A percentile compares a stretch with the other conserved stretches of the same genome.
phyloP scores from a whole-genome alignment of 2,888 invertebrate species.

The Thymelicus lineola region DNA sequence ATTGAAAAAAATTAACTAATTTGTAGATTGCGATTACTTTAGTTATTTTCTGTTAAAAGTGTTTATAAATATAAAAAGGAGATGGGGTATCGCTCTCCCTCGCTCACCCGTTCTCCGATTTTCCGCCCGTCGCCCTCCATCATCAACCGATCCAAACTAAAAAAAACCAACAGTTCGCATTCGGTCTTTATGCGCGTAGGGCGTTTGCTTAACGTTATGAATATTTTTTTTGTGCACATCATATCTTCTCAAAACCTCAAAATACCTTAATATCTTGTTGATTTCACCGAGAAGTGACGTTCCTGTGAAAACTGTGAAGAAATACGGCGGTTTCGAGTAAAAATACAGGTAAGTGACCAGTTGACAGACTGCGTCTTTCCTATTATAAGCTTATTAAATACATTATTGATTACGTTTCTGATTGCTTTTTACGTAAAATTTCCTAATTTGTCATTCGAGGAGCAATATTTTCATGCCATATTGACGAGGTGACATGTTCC shows the following conservation, averaged over 20 bases:
- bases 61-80: slow-evolving; percentile 52
- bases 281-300: slow-evolving; percentile 71
- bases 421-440: slow-evolving; percentile 58
- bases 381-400: slow-evolving; percentile 67
- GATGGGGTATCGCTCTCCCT: slow-evolving; percentile 68
- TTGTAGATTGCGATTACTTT: not conserved
- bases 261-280: slow-evolving; percentile 77
- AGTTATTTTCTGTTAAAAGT: slow-evolving; percentile 8
- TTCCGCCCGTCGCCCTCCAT: slow-evolving; percentile 66
- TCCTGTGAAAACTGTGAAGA: slow-evolving; percentile 75
- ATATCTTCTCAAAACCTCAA: slow-evolving; percentile 80
- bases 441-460: slow-evolving; percentile 44
- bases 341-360: slow-evolving; percentile 79
- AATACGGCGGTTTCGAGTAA: slow-evolving; percentile 69
- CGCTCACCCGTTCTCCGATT: slow-evolving; percentile 76
- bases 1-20: not conserved
- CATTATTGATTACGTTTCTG: slow-evolving; percentile 54
- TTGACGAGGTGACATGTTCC: slow-evolving; percentile 52
- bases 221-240: slow-evolving; percentile 81
- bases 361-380: slow-evolving; percentile 83
- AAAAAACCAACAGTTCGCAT: slow-evolving; percentile 84
- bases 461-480: slow-evolving; percentile 53
- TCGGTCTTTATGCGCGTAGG: slow-evolving; percentile 81
- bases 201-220: slow-evolving; percentile 80
- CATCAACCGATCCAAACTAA: slow-evolving; percentile 66